Evolutionary conservation across 2,888 invertebrate species (phyloP), one percentile per base, ranked within the genome.

Genomic region (Rhynchonema sp.): DNA sequence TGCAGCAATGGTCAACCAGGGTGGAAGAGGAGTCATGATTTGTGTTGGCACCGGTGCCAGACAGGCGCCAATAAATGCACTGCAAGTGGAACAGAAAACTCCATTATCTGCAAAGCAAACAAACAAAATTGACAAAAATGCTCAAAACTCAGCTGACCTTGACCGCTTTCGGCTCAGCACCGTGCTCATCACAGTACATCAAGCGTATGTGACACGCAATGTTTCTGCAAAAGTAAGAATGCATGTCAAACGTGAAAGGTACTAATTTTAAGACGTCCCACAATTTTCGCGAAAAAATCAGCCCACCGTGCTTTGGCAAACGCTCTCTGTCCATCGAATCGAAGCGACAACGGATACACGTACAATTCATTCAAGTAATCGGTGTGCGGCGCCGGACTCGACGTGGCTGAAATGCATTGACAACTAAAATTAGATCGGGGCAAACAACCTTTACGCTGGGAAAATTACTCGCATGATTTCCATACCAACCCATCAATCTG

Each of bases 141-240:
- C 38, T 38, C 52, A 52, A 9, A 22, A 9, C 3, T 6, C 9
- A 3, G 6, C 49, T 13, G 3, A 49, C 49, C 3, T 49, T 49
- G 75, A 88, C 88, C 79, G 83, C 82, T 60, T 91, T 76, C 1
- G 87, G 81, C 65, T 79, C 77, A 53, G 83, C 80, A 69, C 80
- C 80, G 68, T 83, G 83, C 59, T 80, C 80, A 75, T 92, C 92
- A 53, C 82, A 81, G 66, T 90, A 87, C 63, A 86, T 80, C 62
- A 96, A 75, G 74, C 94, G 90, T 22, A 94, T 80, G 30, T 85
- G 80, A 69, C 92, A 90, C 0, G 88, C 86, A 62, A 96, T 88
- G 74, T 98, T 96, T 70, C n/a, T n/a, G n/a, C n/a, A n/a, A n/a
- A n/a, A n/a, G n/a, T n/a, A n/a, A n/a, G n/a, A n/a, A n/a, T n/a